These are phyloP conservation scores for Lordiphosa andalusiaca DNA, from an alignment of 2,888 invertebrate genomes.

Conservation along the genomic window DNA sequence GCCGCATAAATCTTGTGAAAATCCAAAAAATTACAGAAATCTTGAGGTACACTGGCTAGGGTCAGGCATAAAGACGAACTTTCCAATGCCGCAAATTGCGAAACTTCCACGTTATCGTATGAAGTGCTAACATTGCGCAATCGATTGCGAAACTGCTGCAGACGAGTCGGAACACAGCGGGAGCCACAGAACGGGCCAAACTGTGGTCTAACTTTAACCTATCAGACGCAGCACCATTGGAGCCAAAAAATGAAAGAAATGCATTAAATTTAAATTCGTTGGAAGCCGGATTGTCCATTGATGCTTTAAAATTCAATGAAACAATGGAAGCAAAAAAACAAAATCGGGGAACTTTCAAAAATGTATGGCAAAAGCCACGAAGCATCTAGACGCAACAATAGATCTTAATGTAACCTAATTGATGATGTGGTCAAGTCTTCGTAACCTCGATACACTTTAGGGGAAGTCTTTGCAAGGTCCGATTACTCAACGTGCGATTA, in stretches of 20 bases:
- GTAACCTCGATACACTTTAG: too few species aligned
- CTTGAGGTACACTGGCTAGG: constrained; percentile 52
- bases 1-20: constrained; percentile 71
- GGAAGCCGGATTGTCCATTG: background rate
- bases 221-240: too few species aligned
- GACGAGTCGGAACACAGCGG: constrained; percentile 21
- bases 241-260: background rate
- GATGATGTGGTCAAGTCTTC: too few species aligned
- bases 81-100: constrained; percentile 73
- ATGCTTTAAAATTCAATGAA: background rate
- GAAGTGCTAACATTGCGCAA: constrained; percentile 73
- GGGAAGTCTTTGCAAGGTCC: too few species aligned
- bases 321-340: too few species aligned
- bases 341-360: too few species aligned
- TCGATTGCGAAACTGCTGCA: constrained; percentile 71
- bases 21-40: constrained; percentile 65
- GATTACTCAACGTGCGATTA: too few species aligned
- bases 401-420: too few species aligned
- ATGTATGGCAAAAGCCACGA: too few species aligned
- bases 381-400: too few species aligned
- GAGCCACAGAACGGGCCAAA: constrained; percentile 3
- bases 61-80: constrained; percentile 55
- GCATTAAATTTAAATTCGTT: background rate
- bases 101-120: constrained; percentile 70
- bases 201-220: too few species aligned